Percentiles rank a stretch among this genome's conserved stretches.
phyloP scores from a whole-genome alignment of 2,797 vertebrate species.

The Moxostoma hubbsi region DNA sequence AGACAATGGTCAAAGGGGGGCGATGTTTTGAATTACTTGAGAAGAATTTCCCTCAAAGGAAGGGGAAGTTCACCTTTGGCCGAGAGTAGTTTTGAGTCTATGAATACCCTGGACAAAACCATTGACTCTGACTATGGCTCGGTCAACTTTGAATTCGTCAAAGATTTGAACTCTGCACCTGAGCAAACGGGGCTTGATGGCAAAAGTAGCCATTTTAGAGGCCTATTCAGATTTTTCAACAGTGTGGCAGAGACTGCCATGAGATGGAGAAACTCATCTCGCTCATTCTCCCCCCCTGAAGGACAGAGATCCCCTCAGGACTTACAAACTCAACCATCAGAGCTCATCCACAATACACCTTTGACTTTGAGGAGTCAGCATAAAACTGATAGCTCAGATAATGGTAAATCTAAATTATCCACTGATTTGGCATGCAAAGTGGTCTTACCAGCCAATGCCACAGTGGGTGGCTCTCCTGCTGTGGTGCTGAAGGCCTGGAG shows the following conservation, averaged over 20 bases:
- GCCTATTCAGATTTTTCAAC: conserved; percentile 87
- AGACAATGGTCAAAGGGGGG: conserved; percentile 76
- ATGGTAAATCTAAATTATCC: conserved; percentile 57
- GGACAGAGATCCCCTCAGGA: conserved; percentile 74
- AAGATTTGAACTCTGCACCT: conserved; percentile 72
- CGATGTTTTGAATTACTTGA: conserved; percentile 91
- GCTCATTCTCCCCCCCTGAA: conserved; percentile 79
- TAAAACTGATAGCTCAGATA: conserved; percentile 51
- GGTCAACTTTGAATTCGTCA: conserved; percentile 77
- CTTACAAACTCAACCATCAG: conserved; percentile 65
- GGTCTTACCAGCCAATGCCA: conserved; percentile 32
- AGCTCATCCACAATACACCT: conserved; percentile 68
- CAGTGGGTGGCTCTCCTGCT: conserved; percentile 63
- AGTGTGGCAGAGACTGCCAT: conserved; percentile 84
- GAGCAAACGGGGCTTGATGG: conserved; percentile 68
- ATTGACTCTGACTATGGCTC: conserved; percentile 77
- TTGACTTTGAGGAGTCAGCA: conserved; percentile 68
- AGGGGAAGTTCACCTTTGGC: conserved; percentile 77
- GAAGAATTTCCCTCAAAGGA: conserved; percentile 84
- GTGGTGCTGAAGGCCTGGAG: conserved; percentile 73
- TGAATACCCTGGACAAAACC: conserved; percentile 79
- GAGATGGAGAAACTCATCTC: conserved; percentile 85
- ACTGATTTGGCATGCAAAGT: conserved; percentile 36
- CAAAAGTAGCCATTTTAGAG: conserved; percentile 83
- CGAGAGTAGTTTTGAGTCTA: conserved; percentile 82